Conservation (phyloP, 2,888 invertebrate genomes). For the Drosophila nigritarsus region DNA sequence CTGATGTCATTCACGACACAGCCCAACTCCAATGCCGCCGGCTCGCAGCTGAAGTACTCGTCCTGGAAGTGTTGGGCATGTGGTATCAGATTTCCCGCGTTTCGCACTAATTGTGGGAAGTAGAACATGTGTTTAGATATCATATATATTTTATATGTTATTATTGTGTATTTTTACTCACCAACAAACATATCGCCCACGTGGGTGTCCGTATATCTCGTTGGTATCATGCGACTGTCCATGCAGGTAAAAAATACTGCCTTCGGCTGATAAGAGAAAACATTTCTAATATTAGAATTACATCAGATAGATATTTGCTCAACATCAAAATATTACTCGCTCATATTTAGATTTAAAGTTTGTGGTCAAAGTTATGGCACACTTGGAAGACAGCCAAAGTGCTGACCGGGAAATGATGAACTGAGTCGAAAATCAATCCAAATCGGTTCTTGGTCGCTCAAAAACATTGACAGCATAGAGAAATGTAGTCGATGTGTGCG, state of each 20-base stretch:
- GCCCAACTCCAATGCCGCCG: constrained; percentile 97
- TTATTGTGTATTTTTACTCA: constrained; percentile 84
- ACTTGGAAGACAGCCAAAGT: constrained; percentile 58
- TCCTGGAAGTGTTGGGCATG: constrained; percentile 94
- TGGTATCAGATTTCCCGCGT: constrained; percentile 98
- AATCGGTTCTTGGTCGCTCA: constrained; percentile 44
- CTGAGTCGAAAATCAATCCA: constrained; percentile 7
- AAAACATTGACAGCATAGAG: neutral
- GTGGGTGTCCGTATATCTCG: constrained; percentile 96
- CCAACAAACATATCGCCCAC: constrained; percentile 99
- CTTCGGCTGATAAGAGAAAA: constrained; percentile 91
- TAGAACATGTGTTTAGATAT: constrained; percentile 30
- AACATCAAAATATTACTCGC: constrained; percentile 14
- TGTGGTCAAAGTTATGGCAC: constrained; percentile 36
- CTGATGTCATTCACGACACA: constrained; percentile 96
- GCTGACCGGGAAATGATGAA: constrained; percentile 8
- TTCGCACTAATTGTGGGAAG: constrained; percentile 90
- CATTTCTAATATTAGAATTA: constrained; percentile 47
- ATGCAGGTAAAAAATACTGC: constrained; percentile 99
- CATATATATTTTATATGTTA: constrained; percentile 1
- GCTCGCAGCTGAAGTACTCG: constrained; percentile 96
- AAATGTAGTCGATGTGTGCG: neutral
- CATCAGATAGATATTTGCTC: constrained; percentile 23
- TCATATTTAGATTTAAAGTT: constrained; percentile 27
- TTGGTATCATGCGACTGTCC: constrained; percentile 98